phyloP scores from a whole-genome alignment of 2,888 invertebrate genomes.

The Invenusta paracnida region DNA sequence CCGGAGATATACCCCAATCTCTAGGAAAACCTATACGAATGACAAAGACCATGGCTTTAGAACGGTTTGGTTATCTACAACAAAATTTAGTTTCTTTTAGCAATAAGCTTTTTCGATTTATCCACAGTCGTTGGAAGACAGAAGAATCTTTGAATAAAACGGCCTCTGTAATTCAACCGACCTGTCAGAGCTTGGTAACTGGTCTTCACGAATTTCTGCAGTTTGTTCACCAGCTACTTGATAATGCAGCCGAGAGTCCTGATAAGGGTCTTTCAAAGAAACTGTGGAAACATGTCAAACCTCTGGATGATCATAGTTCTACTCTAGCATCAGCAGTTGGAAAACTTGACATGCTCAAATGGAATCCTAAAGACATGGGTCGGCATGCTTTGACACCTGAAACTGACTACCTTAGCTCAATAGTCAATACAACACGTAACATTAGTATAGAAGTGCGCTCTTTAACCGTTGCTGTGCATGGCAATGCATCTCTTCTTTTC shows the following conservation, averaged over 20 bases:
- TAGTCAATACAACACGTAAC: constrained; percentile 7
- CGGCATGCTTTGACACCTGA: background rate
- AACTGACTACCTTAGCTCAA: background rate
- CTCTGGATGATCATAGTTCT: constrained; percentile 49
- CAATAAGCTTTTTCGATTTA: constrained; percentile 29
- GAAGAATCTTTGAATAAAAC: constrained; percentile 7
- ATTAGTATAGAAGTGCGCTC: constrained; percentile 32
- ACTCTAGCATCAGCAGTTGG: constrained; percentile 63
- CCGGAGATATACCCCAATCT: background rate
- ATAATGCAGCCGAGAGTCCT: constrained; percentile 10
- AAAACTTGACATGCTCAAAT: constrained; percentile 63
- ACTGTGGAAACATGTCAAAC: constrained; percentile 51
- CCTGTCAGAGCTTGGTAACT: background rate
- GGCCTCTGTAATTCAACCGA: constrained; percentile 27
- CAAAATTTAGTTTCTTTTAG: background rate
- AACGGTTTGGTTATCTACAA: background rate
- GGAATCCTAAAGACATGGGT: constrained; percentile 4
- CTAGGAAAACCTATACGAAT: background rate
- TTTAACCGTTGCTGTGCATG: background rate
- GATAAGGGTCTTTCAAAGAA: constrained; percentile 54
- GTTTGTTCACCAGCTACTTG: constrained; percentile 7
- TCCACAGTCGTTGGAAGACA: constrained; percentile 38
- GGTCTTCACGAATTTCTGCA: constrained; percentile 16
- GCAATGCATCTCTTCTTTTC: constrained; percentile 20
- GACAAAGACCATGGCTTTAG: background rate